These are phyloP conservation scores for Notodonta dromedarius DNA, from an alignment of 2,888 invertebrate species.

Conservation along the genomic window DNA sequence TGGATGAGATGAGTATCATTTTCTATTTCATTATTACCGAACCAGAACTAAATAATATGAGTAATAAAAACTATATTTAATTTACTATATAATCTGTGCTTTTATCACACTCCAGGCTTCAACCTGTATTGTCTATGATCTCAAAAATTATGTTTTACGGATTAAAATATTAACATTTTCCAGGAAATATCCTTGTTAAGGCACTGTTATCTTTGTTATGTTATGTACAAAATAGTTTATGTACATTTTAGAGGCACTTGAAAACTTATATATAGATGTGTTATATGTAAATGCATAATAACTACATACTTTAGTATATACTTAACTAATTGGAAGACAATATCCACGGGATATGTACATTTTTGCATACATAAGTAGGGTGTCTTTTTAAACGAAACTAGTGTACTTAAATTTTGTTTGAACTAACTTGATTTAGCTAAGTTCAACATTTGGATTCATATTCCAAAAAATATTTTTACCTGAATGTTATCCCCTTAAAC, in stretches of 20 bases:
- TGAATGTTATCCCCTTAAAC: not conserved
- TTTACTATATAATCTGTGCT: not conserved
- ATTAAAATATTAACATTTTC: slow-evolving; percentile 33
- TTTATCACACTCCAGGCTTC: slow-evolving; percentile 21
- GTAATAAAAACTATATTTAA: too few species aligned
- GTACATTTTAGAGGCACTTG: slow-evolving; percentile 48
- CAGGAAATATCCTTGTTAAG: slow-evolving; percentile 40
- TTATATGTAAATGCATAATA: slow-evolving; percentile 48
- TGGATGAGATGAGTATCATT: too few species aligned
- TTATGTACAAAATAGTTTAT: slow-evolving; percentile 44
- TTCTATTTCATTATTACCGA: too few species aligned
- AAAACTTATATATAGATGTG: slow-evolving; percentile 29
- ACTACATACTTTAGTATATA: slow-evolving; percentile 42
- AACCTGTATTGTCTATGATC: slow-evolving; percentile 23
- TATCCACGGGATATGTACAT: slow-evolving; percentile 59
- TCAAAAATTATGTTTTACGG: slow-evolving; percentile 32
- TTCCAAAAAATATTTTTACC: slow-evolving; percentile 37
- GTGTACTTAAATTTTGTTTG: slow-evolving; percentile 48
- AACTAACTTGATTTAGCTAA: slow-evolving; percentile 15
- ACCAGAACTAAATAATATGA: too few species aligned
- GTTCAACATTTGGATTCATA: too few species aligned
- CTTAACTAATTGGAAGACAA: slow-evolving; percentile 69
- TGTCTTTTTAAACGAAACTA: slow-evolving; percentile 62
- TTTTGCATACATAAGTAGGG: slow-evolving; percentile 40
- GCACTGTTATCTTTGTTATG: slow-evolving; percentile 52